Conservation (phyloP, 2,113 vertebrate genomes). For the Plestiodon gilberti region DNA sequence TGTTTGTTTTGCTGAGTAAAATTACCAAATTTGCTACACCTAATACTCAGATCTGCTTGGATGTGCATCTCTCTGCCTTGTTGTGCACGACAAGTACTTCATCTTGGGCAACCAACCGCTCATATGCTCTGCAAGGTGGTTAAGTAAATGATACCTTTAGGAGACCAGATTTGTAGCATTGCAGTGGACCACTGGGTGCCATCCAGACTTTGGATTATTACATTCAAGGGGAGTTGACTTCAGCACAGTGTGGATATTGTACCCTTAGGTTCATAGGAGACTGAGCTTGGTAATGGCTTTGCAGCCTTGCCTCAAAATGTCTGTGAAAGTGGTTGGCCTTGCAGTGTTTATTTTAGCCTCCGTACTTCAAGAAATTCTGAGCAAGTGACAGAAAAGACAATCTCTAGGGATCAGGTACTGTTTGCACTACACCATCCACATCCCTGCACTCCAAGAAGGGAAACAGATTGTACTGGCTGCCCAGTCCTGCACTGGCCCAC, state of each 20-base stretch:
- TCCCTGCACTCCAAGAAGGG: neutral
- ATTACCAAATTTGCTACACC: neutral
- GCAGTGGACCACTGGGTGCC: neutral
- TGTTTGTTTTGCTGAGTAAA: neutral
- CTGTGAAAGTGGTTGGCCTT: neutral
- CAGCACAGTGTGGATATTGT: neutral
- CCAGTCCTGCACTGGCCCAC: too few relatives aligned
- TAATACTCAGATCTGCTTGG: rapidly evolving
- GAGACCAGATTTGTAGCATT: neutral
- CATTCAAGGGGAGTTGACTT: neutral
- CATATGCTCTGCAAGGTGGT: rapidly evolving
- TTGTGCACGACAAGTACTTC: neutral
- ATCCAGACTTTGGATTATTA: neutral
- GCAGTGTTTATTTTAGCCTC: neutral
- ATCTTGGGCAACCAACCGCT: neutral
- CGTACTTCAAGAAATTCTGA: neutral
- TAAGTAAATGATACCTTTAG: neutral
- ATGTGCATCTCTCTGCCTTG: neutral
- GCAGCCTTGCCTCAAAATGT: neutral
- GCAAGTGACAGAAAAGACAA: neutral
- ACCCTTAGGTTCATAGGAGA: neutral
- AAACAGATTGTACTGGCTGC: too few relatives aligned
- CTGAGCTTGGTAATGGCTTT: neutral
- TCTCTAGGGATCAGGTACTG: too few relatives aligned
- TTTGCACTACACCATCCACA: neutral